Percentiles rank a stretch among this genome's conserved stretches.
These are phyloP conservation scores for Mola mola DNA, from an alignment of 2,113 vertebrate genomes.

Conservation along the genomic window DNA sequence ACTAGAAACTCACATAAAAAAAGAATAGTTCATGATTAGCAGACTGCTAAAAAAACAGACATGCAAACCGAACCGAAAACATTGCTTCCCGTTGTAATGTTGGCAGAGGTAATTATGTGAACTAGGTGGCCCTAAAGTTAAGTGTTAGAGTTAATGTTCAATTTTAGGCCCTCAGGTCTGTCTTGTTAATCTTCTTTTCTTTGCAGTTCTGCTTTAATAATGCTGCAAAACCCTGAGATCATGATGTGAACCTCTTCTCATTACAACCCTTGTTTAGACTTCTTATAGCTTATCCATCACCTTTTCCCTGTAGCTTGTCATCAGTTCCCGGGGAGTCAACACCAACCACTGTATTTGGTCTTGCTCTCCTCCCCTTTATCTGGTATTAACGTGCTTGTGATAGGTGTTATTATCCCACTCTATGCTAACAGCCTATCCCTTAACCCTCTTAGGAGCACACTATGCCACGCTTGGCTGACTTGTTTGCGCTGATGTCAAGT, in stretches of 20 bases:
- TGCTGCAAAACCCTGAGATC: slow-evolving; percentile 19
- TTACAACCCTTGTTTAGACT: slow-evolving; percentile 1
- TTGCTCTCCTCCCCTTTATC: slow-evolving; percentile 44
- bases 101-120: no score
- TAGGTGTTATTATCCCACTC: slow-evolving; percentile 74
- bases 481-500: slow-evolving; percentile 84
- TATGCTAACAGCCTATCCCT: slow-evolving; percentile 78
- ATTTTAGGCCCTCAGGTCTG: no score
- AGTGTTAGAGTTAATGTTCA: no score
- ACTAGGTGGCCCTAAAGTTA: no score
- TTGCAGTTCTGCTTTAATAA: slow-evolving; percentile 5
- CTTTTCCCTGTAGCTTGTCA: slow-evolving; percentile 32
- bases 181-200: no score
- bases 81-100: no score
- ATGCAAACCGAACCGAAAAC: no score
- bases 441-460: slow-evolving; percentile 78
- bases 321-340: slow-evolving; percentile 38
- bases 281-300: slow-evolving; percentile 24
- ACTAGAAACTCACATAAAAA: no score
- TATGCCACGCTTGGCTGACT: slow-evolving; percentile 78
- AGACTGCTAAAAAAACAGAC: no score
- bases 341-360: slow-evolving; percentile 38
- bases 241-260: neutral
- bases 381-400: slow-evolving; percentile 44
- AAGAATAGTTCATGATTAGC: no score